Percentiles rank a stretch among this genome's conserved stretches.
phyloP scores from a whole-genome alignment of 1,140 invertebrate genomes.

The Meteorus sp. region DNA sequence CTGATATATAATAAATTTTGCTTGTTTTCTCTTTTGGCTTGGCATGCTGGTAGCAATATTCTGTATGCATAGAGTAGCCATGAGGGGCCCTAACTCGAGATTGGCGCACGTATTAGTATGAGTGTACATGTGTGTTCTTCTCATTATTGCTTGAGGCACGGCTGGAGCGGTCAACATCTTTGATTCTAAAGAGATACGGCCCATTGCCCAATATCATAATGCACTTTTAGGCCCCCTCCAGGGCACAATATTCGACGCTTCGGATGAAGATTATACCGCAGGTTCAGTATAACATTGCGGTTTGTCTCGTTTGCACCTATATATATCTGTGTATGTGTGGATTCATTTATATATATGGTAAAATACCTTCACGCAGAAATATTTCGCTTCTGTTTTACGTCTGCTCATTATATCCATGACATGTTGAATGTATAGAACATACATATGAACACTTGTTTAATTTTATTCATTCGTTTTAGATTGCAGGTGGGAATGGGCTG shows the following conservation, averaged over 20 bases:
- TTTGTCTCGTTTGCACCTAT: conserved; percentile 24
- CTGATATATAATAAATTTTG: conserved; percentile 52
- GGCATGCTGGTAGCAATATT: conserved; percentile 50
- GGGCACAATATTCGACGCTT: conserved; percentile 28
- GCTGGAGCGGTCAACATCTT: conserved; percentile 48
- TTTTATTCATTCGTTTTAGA: too few relatives aligned
- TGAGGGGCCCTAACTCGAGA: too few relatives aligned
- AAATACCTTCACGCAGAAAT: too few relatives aligned
- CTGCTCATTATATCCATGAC: conserved; percentile 25
- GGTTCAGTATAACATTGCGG: conserved; percentile 9
- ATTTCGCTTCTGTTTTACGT: conserved; percentile 28
- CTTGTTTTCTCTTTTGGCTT: not conserved
- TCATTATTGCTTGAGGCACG: conserved; percentile 41
- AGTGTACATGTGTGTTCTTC: too few relatives aligned
- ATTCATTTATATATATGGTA: too few relatives aligned
- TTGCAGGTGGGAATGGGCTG: too few relatives aligned
- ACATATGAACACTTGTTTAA: too few relatives aligned
- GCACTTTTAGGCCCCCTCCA: conserved; percentile 30
- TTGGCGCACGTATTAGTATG: too few relatives aligned
- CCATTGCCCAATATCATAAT: conserved; percentile 41
- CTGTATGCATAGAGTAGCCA: conserved; percentile 58
- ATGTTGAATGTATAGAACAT: not conserved
- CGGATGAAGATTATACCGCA: conserved; percentile 25
- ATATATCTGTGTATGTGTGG: not conserved
- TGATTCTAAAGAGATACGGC: conserved; percentile 45